Percentiles rank a stretch among this genome's conserved stretches.
These are phyloP conservation scores for Papilio polytes DNA, from an alignment of 1,140 invertebrate genomes.

Conservation along the genomic window DNA sequence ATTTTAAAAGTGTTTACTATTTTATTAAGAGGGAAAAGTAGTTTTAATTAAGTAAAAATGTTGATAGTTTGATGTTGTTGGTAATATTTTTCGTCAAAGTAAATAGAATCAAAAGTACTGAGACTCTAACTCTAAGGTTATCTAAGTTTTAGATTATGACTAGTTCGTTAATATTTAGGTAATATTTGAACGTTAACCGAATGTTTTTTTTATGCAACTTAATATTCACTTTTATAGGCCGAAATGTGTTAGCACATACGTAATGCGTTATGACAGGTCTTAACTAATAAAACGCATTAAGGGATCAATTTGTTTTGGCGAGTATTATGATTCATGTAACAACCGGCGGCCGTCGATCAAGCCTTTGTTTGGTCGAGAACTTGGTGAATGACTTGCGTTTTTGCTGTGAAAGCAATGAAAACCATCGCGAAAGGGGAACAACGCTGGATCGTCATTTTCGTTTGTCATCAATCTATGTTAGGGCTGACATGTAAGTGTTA, in stretches of 20 bases:
- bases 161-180: too few relatives aligned
- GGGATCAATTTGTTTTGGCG: constrained; percentile 61
- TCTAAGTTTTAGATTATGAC: too few relatives aligned
- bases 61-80: neutral
- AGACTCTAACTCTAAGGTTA: too few relatives aligned
- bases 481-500: constrained; percentile 82
- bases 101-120: too few relatives aligned
- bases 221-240: neutral
- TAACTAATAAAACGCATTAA: constrained; percentile 81
- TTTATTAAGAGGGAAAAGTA: neutral
- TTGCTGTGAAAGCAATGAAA: constrained; percentile 56
- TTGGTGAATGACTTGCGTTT: constrained; percentile 74
- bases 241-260: constrained; percentile 18
- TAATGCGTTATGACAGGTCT: constrained; percentile 42
- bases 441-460: constrained; percentile 76
- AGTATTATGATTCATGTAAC: constrained; percentile 68
- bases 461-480: constrained; percentile 83
- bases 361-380: constrained; percentile 67
- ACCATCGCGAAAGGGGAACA: constrained; percentile 65
- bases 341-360: constrained; percentile 56
- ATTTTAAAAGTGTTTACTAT: neutral
- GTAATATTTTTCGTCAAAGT: too few relatives aligned
- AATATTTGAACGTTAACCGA: too few relatives aligned
- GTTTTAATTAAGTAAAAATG: neutral
- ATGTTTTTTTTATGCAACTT: too few relatives aligned